Evolutionary conservation across 2,113 vertebrate genomes (phyloP).

Genomic region (Pagrus major): DNA sequence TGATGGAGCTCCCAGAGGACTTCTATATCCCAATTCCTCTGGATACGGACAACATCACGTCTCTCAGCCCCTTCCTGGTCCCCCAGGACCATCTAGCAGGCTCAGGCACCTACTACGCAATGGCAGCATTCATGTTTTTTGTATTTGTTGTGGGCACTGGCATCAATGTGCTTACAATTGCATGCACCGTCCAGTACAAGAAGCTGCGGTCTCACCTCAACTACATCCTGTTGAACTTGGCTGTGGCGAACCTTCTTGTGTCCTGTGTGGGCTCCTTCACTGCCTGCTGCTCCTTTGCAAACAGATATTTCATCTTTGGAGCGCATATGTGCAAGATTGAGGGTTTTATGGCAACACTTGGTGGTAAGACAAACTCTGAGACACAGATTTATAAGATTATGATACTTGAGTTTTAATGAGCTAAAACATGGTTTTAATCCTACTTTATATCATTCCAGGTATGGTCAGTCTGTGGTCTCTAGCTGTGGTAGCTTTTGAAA

Average conservation of each 20-base stretch:
- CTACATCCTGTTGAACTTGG: conserved; percentile 87
- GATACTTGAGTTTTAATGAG: background rate
- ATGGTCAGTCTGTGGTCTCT: conserved; percentile 86
- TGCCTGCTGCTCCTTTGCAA: conserved; percentile 71
- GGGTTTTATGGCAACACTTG: conserved; percentile 82
- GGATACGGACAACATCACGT: conserved; percentile 73
- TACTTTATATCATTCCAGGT: conserved; percentile 61
- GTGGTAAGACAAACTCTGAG: conserved; percentile 73
- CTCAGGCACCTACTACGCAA: conserved; percentile 55
- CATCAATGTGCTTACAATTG: conserved; percentile 81
- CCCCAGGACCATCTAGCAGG: conserved; percentile 81
- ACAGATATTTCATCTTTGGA: conserved; percentile 84
- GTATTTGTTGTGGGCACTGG: conserved; percentile 65
- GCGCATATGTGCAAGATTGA: conserved; percentile 82
- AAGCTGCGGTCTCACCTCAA: conserved; percentile 87
- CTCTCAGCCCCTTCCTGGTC: conserved; percentile 80
- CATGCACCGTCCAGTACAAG: conserved; percentile 82
- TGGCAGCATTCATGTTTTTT: conserved; percentile 75
- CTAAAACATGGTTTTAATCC: background rate
- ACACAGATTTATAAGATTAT: background rate
- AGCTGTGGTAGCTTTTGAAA: conserved; percentile 81
- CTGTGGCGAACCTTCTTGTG: conserved; percentile 83
- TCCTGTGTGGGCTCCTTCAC: conserved; percentile 79
- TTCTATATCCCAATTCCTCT: conserved; percentile 77
- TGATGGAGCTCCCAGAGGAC: conserved; percentile 58